Conservation (phyloP, 2,888 invertebrate genomes). For the Mesorhabditis sp. region DNA sequence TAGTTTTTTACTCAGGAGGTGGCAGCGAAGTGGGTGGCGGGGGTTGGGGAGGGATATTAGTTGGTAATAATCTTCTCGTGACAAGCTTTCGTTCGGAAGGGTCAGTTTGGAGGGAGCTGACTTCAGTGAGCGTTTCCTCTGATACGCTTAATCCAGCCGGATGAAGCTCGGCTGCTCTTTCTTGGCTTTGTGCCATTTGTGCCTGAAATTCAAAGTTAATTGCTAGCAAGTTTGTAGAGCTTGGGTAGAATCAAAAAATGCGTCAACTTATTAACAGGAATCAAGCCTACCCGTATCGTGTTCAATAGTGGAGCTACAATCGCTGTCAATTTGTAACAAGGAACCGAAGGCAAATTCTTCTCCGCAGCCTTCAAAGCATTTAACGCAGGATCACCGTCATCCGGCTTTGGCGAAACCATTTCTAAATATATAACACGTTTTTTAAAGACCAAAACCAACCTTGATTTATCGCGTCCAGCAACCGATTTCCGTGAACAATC, state of each 20-base stretch:
- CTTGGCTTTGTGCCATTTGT: not conserved
- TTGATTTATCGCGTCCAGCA: constrained; percentile 50
- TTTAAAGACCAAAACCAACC: constrained; percentile 11
- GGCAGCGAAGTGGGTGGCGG: constrained; percentile 8
- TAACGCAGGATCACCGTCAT: constrained; percentile 28
- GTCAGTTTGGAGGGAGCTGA: constrained; percentile 13
- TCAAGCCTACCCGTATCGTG: too few species aligned
- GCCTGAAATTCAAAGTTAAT: not conserved
- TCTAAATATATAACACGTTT: too few species aligned
- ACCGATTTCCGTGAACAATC: constrained; percentile 59
- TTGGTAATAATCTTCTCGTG: constrained; percentile 30
- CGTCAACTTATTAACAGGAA: too few species aligned
- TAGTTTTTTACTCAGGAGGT: not conserved
- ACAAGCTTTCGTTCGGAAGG: constrained; percentile 26
- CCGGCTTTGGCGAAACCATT: too few species aligned
- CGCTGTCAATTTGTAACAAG: constrained; percentile 51
- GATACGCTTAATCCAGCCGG: constrained; percentile 42
- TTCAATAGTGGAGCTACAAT: constrained; percentile 58
- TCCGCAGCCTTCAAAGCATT: constrained; percentile 35
- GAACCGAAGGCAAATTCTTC: constrained; percentile 46
- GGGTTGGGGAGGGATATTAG: constrained; percentile 31
- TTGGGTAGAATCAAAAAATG: too few species aligned
- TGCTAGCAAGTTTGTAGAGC: too few species aligned
- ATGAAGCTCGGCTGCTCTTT: not conserved
- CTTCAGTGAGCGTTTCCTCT: constrained; percentile 51